phyloP scores from a whole-genome alignment of 2,113 vertebrate genomes.

The Pogonocichla stellata region DNA sequence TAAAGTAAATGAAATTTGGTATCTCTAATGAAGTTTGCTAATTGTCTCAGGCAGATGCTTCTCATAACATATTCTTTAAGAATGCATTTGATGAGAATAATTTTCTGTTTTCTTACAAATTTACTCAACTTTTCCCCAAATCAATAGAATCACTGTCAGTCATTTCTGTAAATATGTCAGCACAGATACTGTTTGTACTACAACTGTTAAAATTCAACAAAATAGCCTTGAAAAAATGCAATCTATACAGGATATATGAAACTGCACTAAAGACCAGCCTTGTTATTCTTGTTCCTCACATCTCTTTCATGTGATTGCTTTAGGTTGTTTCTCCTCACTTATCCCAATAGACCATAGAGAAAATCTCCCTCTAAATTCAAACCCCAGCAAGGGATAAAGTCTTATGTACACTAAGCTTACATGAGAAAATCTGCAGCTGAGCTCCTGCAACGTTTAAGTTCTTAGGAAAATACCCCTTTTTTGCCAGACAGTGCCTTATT shows the following conservation, averaged over 20 bases:
- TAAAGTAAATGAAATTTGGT: not conserved
- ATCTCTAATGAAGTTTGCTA: not conserved
- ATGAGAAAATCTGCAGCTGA: constrained; percentile 14
- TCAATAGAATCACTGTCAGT: not conserved
- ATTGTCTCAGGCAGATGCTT: not conserved
- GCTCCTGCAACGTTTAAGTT: not conserved
- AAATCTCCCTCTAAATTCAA: constrained; percentile 12
- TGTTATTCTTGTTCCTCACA: not conserved
- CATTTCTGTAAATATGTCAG: not conserved
- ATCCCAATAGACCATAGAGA: not conserved
- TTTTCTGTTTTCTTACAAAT: not conserved
- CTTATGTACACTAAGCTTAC: not conserved
- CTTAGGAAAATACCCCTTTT: not conserved
- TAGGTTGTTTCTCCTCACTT: not conserved
- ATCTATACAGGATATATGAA: not conserved
- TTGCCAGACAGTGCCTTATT: not conserved
- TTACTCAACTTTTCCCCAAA: not conserved
- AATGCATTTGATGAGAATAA: not conserved
- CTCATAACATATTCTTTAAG: not conserved
- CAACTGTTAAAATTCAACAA: not conserved
- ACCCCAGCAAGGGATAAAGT: constrained; percentile 23
- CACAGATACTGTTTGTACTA: not conserved
- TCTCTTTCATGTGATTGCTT: not conserved
- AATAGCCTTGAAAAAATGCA: not conserved
- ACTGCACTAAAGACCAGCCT: not conserved